These are phyloP conservation scores for Phortica variegata DNA, from an alignment of 1,140 invertebrate species.

Conservation along the genomic window DNA sequence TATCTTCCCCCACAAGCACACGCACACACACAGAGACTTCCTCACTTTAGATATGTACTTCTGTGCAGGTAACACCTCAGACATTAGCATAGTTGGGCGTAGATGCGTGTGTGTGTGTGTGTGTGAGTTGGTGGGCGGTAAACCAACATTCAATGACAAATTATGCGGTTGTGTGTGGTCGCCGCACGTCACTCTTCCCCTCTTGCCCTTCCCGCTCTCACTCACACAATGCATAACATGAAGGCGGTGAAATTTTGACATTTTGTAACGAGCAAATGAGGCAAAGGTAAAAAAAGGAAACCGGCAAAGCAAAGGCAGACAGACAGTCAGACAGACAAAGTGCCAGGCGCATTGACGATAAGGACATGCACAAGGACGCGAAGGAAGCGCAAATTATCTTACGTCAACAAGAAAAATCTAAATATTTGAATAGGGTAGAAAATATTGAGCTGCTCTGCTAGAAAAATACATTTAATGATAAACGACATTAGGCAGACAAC, in stretches of 20 bases:
- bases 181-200: too few species aligned
- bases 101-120: conserved; percentile 10
- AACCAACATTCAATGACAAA: conserved; percentile 52
- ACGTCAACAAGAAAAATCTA: conserved; percentile 46
- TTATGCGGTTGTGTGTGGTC: conserved; percentile 39
- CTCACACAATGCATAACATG: too few species aligned
- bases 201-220: too few species aligned
- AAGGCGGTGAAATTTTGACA: conserved; percentile 46
- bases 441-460: conserved; percentile 18
- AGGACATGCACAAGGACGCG: too few species aligned
- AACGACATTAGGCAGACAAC: conserved; percentile 41
- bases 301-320: too few species aligned
- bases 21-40: too few species aligned
- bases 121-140: neutral
- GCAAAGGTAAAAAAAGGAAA: conserved; percentile 19
- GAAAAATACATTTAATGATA: conserved; percentile 32
- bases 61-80: conserved; percentile 40
- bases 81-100: conserved; percentile 23
- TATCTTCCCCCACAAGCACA: too few species aligned
- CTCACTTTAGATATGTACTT: too few species aligned
- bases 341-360: too few species aligned
- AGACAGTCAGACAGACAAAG: too few species aligned
- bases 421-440: conserved; percentile 5
- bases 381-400: conserved; percentile 51
- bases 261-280: conserved; percentile 36